These are phyloP conservation scores for Drosophila pegasa DNA, from an alignment of 2,888 invertebrate species.

Conservation along the genomic window DNA sequence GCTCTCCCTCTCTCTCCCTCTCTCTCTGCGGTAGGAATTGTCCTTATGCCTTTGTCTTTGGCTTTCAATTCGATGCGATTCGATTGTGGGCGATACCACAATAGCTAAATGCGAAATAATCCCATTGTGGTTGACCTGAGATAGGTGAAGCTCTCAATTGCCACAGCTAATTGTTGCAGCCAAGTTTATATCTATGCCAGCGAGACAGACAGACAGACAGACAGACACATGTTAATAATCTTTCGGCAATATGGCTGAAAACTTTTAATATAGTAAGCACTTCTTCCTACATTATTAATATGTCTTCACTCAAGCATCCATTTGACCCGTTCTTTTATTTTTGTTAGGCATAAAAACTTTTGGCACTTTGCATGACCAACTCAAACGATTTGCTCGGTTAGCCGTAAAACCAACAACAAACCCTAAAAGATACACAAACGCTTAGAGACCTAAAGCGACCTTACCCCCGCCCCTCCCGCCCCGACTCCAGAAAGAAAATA, in stretches of 20 bases:
- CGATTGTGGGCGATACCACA: conserved; percentile 49
- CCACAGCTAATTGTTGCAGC: conserved; percentile 9
- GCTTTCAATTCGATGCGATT: conserved; percentile 54
- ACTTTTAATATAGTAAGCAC: conserved; percentile 45
- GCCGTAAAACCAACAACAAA: conserved; percentile 65
- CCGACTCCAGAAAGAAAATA: too few relatives aligned
- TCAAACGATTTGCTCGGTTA: conserved; percentile 76
- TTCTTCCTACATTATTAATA: conserved; percentile 51
- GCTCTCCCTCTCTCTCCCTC: not conserved
- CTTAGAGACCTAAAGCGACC: conserved; percentile 69
- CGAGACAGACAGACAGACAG: not conserved
- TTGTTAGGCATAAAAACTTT: conserved; percentile 64
- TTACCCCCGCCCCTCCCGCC: not conserved
- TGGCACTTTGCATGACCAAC: conserved; percentile 75
- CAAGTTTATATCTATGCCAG: not conserved
- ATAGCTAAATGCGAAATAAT: conserved; percentile 30
- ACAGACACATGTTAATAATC: conserved; percentile 19
- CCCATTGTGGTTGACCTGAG: conserved; percentile 22
- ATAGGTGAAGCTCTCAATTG: conserved; percentile 14
- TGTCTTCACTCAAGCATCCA: conserved; percentile 52
- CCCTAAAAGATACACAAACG: conserved; percentile 67
- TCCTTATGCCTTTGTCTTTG: conserved; percentile 37
- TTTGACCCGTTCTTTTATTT: conserved; percentile 30
- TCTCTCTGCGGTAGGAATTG: conserved; percentile 17
- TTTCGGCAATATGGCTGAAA: conserved; percentile 45